Evolutionary conservation across 2,888 invertebrate species (phyloP).

Genomic region (Epicampocera succincta): DNA sequence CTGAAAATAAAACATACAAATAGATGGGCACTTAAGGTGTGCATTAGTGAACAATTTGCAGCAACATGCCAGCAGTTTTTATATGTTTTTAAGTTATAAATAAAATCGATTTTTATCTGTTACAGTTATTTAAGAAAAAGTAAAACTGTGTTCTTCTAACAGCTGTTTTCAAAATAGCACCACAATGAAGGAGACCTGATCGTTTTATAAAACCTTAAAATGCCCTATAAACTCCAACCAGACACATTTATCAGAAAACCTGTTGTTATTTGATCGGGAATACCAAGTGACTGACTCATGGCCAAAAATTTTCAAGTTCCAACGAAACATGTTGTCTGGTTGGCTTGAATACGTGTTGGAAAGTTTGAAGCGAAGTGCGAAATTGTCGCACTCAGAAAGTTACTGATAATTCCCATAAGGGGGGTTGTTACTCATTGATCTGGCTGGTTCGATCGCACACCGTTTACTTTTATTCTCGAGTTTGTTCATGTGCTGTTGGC

Average conservation of each 20-base stretch:
- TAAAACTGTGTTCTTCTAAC: slow-evolving; percentile 27
- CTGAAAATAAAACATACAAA: slow-evolving; percentile 46
- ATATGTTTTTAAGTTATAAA: slow-evolving; percentile 48
- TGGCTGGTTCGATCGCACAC: slow-evolving; percentile 35
- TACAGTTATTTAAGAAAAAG: slow-evolving; percentile 3
- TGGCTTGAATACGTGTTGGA: not conserved
- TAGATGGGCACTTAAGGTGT: slow-evolving; percentile 58
- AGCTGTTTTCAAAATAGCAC: slow-evolving; percentile 48
- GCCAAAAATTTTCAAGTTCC: not conserved
- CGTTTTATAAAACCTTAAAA: slow-evolving; percentile 11
- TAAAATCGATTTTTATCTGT: slow-evolving; percentile 24
- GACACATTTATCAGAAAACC: not conserved
- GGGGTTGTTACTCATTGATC: slow-evolving; percentile 51
- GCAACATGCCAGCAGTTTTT: slow-evolving; percentile 26
- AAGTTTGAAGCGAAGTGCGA: slow-evolving; percentile 24
- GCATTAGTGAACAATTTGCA: slow-evolving; percentile 45
- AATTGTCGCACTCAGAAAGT: not conserved
- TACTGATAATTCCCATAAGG: slow-evolving; percentile 10
- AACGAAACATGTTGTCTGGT: slow-evolving; percentile 19
- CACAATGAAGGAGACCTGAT: not conserved
- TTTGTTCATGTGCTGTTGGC: slow-evolving; percentile 2
- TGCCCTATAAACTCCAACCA: slow-evolving; percentile 35
- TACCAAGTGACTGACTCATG: slow-evolving; percentile 44
- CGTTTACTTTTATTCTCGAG: slow-evolving; percentile 28
- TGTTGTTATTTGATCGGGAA: not conserved